phyloP scores from a whole-genome alignment of 2,888 invertebrate genomes.

The Xestia sexstrigata region DNA sequence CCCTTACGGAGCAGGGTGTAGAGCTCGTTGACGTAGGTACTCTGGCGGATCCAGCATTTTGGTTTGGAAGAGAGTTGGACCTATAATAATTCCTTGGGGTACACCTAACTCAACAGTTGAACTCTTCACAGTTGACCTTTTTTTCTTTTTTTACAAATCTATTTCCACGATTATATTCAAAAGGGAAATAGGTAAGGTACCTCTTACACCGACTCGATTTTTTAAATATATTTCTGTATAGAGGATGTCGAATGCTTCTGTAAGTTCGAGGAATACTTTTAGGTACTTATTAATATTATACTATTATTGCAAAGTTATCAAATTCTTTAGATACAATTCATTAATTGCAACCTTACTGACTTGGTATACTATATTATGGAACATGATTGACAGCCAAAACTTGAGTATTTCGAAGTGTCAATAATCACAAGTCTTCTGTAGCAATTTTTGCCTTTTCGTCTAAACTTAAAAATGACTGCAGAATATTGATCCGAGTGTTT shows the following conservation, averaged over 20 bases:
- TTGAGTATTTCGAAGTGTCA: neutral
- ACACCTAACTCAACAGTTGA: neutral
- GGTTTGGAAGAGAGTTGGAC: conserved; percentile 11
- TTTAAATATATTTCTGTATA: neutral
- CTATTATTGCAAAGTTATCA: neutral
- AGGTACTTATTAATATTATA: neutral
- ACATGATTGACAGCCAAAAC: neutral
- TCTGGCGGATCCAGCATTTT: neutral
- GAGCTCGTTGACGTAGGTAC: neutral
- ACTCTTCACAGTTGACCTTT: neutral
- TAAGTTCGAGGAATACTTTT: neutral
- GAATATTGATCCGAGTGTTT: conserved; percentile 94
- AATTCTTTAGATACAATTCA: neutral
- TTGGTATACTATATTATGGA: neutral
- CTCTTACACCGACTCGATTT: neutral
- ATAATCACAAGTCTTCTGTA: conserved; percentile 81
- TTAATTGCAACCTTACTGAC: neutral
- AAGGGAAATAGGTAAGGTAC: neutral
- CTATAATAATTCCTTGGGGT: conserved; percentile 11
- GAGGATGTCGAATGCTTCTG: neutral
- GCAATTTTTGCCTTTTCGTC: conserved; percentile 66
- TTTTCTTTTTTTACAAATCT: too few species aligned
- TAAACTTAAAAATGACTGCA: conserved; percentile 93
- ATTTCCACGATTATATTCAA: too few species aligned
- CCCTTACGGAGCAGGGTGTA: neutral